A percentile compares a stretch with the other conserved stretches of the same genome.
These are phyloP conservation scores for Saturnia pavonia DNA, from an alignment of 2,888 invertebrate species.

Conservation along the genomic window DNA sequence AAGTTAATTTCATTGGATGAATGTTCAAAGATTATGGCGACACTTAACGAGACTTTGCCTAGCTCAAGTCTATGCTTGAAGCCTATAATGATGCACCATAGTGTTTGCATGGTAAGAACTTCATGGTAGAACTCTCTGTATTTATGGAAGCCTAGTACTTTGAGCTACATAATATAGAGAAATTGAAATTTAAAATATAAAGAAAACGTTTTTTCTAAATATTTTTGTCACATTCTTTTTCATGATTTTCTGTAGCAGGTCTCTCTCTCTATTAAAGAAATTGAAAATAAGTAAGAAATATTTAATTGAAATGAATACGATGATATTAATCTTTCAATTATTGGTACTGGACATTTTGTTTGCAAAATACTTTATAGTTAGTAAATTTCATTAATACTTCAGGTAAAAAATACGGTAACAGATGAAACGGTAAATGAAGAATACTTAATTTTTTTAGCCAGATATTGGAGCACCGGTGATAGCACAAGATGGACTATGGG, in stretches of 20 bases:
- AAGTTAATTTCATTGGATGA: constrained; percentile 45
- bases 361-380: no score
- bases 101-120: constrained; percentile 56
- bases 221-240: no score
- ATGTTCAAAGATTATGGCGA: constrained; percentile 42
- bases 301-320: no score
- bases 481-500: constrained; percentile 64
- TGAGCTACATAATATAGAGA: constrained; percentile 10
- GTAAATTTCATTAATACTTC: no score
- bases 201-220: not conserved
- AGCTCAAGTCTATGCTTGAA: constrained; percentile 55
- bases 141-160: constrained; percentile 21
- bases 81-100: constrained; percentile 56
- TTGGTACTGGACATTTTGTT: no score
- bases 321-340: no score
- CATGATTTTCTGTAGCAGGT: no score
- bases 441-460: constrained; percentile 45
- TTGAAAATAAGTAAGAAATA: no score
- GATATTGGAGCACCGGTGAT: constrained; percentile 70
- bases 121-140: constrained; percentile 18
- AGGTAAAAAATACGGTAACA: no score
- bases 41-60: constrained; percentile 40
- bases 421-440: not conserved
- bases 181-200: constrained; percentile 2
- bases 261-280: no score